phyloP scores from a whole-genome alignment of 2,797 vertebrate genomes.

The Hapalemur alaotrensis region DNA sequence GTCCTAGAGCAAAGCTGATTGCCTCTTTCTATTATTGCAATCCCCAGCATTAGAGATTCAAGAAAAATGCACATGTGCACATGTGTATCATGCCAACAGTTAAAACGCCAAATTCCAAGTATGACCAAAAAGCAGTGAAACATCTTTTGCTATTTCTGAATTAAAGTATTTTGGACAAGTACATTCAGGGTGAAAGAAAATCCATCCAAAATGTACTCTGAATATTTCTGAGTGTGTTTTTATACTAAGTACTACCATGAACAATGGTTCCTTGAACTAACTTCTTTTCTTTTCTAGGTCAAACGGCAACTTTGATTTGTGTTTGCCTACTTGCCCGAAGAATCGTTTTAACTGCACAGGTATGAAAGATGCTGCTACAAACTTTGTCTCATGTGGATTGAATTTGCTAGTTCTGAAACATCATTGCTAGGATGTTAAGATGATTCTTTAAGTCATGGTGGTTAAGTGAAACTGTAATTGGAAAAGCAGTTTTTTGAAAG shows the following conservation, averaged over 20 bases:
- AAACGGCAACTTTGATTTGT: conserved; percentile 96
- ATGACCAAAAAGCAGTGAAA: background rate
- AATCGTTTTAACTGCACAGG: conserved; percentile 94
- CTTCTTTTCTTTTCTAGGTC: conserved; percentile 84
- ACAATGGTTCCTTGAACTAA: background rate
- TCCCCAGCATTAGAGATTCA: background rate
- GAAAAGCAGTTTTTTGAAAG: background rate
- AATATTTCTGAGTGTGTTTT: background rate
- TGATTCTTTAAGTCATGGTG: background rate
- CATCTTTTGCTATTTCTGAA: background rate
- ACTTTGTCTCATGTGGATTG: background rate
- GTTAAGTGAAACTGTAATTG: background rate
- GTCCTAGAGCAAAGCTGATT: background rate
- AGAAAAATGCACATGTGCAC: rapidly evolving
- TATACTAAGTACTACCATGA: background rate
- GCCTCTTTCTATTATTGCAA: background rate
- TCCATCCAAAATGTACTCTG: background rate
- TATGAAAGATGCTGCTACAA: conserved; percentile 73
- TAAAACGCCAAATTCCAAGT: background rate
- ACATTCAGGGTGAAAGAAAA: background rate
- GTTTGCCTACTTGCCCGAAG: conserved; percentile 93
- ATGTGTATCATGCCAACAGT: background rate
- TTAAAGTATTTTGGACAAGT: background rate
- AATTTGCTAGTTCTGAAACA: background rate
- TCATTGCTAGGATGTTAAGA: background rate